These are phyloP conservation scores for Camelus bactrianus DNA, from an alignment of 2,113 vertebrate species.

Conservation along the genomic window DNA sequence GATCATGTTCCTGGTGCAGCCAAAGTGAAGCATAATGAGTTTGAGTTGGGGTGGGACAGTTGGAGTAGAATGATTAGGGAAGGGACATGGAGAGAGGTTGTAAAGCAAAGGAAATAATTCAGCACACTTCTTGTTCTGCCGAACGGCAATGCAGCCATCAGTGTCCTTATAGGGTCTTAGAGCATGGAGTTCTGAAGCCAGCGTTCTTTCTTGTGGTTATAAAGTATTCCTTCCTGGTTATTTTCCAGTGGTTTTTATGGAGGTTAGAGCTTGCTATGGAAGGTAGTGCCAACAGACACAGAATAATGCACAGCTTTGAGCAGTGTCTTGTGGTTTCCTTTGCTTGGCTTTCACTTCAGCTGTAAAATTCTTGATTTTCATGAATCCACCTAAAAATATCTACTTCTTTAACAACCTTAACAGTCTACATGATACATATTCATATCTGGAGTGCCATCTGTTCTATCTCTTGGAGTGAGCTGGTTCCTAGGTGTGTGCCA, in stretches of 20 bases:
- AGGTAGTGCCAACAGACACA: background rate
- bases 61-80: background rate
- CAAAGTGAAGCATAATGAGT: background rate
- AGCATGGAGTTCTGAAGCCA: background rate
- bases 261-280: conserved; percentile 1
- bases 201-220: background rate
- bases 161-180: background rate
- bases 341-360: conserved; percentile 67
- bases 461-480: conserved; percentile 63
- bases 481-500: conserved; percentile 61
- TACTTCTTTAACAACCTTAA: conserved; percentile 77
- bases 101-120: background rate
- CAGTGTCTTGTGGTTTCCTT: conserved; percentile 58
- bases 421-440: conserved; percentile 74
- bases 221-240: conserved; percentile 19
- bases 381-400: conserved; percentile 74
- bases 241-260: conserved; percentile 39
- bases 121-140: background rate
- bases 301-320: conserved; percentile 37
- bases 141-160: background rate
- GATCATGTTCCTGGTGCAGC: background rate
- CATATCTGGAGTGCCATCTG: conserved; percentile 79
- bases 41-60: background rate
- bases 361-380: conserved; percentile 76
- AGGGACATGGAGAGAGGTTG: background rate